A percentile compares a stretch with the other conserved stretches of the same genome.
Conservation (phyloP, 1,140 invertebrate genomes). For the Drosophila sproati region DNA sequence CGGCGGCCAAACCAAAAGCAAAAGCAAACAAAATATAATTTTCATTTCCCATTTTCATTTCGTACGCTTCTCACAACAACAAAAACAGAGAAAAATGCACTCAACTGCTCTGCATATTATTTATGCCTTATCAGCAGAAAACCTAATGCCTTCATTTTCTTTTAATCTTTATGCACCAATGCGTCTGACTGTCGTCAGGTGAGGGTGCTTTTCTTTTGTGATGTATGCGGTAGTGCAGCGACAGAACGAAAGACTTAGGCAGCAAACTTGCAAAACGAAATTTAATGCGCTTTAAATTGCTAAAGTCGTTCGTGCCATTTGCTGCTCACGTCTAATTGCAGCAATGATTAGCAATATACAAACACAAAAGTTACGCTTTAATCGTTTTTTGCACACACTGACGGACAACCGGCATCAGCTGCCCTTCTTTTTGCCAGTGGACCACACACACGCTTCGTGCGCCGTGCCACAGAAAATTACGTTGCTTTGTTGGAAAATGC, state of each 20-base stretch:
- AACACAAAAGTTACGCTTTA: conserved; percentile 81
- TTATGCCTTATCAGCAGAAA: conserved; percentile 62
- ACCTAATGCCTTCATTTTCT: conserved; percentile 48
- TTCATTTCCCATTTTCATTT: conserved; percentile 73
- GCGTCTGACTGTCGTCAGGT: conserved; percentile 38
- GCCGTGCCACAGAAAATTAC: conserved; percentile 72
- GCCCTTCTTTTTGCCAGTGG: conserved; percentile 33
- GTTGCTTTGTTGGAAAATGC: conserved; percentile 63
- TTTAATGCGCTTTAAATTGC: conserved; percentile 82
- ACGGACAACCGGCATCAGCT: conserved; percentile 32
- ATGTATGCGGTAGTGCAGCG: conserved; percentile 29
- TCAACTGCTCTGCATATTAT: conserved; percentile 58
- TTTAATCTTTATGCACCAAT: conserved; percentile 47
- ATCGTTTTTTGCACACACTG: conserved; percentile 67
- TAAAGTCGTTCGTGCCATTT: conserved; percentile 10
- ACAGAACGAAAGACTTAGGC: conserved; percentile 63
- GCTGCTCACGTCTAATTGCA: conserved; percentile 55
- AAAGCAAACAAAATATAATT: conserved; percentile 71
- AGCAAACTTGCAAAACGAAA: conserved; percentile 75
- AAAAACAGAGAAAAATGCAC: neutral
- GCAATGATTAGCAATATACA: conserved; percentile 70
- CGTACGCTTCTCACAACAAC: neutral
- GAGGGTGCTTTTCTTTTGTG: conserved; percentile 4
- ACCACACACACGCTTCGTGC: conserved; percentile 65
- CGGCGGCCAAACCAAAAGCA: conserved; percentile 8